A percentile compares a stretch with the other conserved stretches of the same genome.
Conservation (phyloP, 2,888 invertebrate species). For the Chrysolina haemoptera region DNA sequence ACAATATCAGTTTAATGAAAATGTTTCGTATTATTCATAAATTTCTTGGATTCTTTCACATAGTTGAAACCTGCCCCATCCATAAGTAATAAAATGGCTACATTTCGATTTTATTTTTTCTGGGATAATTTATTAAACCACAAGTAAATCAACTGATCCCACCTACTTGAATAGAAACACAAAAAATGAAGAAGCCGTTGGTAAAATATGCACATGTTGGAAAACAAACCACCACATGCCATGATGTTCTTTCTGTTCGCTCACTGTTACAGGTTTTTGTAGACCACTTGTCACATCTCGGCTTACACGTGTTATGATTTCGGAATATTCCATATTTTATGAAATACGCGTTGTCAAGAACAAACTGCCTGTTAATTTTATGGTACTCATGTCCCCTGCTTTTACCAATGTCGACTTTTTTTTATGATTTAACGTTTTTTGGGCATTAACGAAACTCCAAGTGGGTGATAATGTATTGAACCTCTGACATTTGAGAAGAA, state of each 20-base stretch:
- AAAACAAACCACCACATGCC: conserved; percentile 47
- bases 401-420: conserved; percentile 12
- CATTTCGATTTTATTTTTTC: not conserved
- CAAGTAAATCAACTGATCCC: not conserved
- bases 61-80: too few relatives aligned
- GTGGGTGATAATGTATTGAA: conserved; percentile 24
- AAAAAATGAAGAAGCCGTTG: conserved; percentile 1
- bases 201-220: conserved; percentile 41
- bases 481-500: not conserved
- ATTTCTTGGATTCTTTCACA: too few relatives aligned
- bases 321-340: conserved; percentile 42
- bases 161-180: conserved; percentile 9
- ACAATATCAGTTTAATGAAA: too few relatives aligned
- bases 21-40: too few relatives aligned
- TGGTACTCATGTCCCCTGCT: conserved; percentile 25
- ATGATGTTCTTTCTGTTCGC: conserved; percentile 40
- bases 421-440: conserved; percentile 16
- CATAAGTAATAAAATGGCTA: too few relatives aligned
- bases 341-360: conserved; percentile 28
- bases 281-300: conserved; percentile 41
- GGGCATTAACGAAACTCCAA: conserved; percentile 18
- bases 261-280: conserved; percentile 48
- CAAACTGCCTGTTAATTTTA: conserved; percentile 33
- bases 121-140: not conserved
- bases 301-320: conserved; percentile 43